Conservation (phyloP, 2,797 vertebrate genomes). For the Remorina albescens region DNA sequence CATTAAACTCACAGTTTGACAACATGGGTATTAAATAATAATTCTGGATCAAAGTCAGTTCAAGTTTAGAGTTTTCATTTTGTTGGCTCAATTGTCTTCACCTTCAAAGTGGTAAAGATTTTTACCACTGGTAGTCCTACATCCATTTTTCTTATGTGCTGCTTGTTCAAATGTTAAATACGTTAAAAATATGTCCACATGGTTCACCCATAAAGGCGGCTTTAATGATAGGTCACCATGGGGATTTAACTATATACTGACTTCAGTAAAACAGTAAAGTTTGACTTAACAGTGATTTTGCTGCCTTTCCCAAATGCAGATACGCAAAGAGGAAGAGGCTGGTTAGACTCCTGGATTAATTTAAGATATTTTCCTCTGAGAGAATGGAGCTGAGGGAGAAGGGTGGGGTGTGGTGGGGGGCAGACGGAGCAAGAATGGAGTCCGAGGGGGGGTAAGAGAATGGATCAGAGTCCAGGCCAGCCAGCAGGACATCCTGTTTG, state of each 20-base stretch:
- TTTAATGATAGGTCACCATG: too few species aligned
- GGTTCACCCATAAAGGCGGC: too few species aligned
- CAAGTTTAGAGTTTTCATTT: not conserved
- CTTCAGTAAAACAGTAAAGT: not conserved
- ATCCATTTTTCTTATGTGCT: too few species aligned
- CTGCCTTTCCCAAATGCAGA: slow-evolving; percentile 43
- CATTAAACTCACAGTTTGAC: not conserved
- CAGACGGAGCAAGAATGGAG: slow-evolving; percentile 49
- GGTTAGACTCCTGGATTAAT: slow-evolving; percentile 57
- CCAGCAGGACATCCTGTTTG: slow-evolving; percentile 90
- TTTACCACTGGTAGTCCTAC: too few species aligned
- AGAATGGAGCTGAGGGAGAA: slow-evolving; percentile 44
- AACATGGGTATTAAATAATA: slow-evolving; percentile 28
- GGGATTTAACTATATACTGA: not conserved
- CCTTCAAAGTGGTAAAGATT: not conserved
- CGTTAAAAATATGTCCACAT: too few species aligned
- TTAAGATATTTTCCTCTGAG: slow-evolving; percentile 52
- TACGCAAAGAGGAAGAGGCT: slow-evolving; percentile 44
- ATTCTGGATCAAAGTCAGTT: not conserved
- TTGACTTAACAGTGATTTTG: slow-evolving; percentile 18
- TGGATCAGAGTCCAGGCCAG: slow-evolving; percentile 82
- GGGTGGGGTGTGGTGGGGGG: not conserved
- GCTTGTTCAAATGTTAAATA: too few species aligned
- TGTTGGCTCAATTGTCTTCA: slow-evolving; percentile 23
- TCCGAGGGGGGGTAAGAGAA: slow-evolving; percentile 27